Evolutionary conservation across 2,888 invertebrate species (phyloP).

Genomic region (Fissipunctia ypsillon): DNA sequence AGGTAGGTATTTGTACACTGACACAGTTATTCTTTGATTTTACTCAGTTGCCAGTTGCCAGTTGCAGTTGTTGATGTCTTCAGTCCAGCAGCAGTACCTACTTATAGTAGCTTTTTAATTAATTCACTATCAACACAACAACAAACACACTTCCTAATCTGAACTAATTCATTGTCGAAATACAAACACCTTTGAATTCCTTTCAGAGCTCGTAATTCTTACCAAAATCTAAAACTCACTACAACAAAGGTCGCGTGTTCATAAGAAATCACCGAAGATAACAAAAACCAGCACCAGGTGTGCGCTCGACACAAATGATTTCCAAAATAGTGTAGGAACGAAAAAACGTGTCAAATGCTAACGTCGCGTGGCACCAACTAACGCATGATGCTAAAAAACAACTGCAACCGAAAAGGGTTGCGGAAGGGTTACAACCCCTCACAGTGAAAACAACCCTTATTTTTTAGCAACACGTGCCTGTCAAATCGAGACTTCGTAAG

Average conservation of each 20-base stretch:
- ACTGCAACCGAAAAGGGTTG: conserved; percentile 85
- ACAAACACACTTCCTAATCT: neutral
- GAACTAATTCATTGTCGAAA: conserved; percentile 7
- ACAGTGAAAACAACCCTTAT: conserved; percentile 70
- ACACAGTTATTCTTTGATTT: neutral
- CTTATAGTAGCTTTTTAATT: neutral
- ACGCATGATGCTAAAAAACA: conserved; percentile 81
- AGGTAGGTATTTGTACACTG: neutral
- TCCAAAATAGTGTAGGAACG: conserved; percentile 60
- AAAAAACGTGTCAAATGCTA: conserved; percentile 77
- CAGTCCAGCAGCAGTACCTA: neutral
- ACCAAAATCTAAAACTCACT: conserved; percentile 34
- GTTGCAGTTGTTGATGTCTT: too few relatives aligned
- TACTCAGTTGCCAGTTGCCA: neutral
- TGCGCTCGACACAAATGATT: conserved; percentile 31
- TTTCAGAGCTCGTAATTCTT: conserved; percentile 23
- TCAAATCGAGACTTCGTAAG: conserved; percentile 54
- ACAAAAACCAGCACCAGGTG: conserved; percentile 64
- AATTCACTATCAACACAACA: neutral
- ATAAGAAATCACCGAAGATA: conserved; percentile 57
- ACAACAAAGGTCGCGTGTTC: conserved; percentile 54
- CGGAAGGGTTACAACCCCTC: conserved; percentile 82
- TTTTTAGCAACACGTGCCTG: conserved; percentile 72
- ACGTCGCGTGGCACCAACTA: conserved; percentile 81
- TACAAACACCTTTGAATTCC: conserved; percentile 20